Percentiles rank a stretch among this genome's conserved stretches.
Evolutionary conservation across 2,797 vertebrate genomes (phyloP).

Genomic region (Vultur gryphus): DNA sequence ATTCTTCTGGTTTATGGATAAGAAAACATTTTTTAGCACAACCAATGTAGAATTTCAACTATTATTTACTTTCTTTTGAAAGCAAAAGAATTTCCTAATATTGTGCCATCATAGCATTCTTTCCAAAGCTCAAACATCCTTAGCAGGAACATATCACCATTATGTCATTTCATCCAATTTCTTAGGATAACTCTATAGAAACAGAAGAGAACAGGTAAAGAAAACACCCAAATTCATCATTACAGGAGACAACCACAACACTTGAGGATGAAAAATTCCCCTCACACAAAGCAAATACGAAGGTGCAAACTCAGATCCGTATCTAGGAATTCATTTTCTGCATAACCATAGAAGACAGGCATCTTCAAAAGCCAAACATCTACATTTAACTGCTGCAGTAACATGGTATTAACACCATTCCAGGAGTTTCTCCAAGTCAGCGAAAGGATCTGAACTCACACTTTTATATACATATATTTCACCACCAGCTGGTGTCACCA

Average conservation of each 20-base stretch:
- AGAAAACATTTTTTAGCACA: neutral
- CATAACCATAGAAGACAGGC: neutral
- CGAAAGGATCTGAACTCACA: neutral
- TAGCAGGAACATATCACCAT: neutral
- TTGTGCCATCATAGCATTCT: neutral
- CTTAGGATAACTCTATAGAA: neutral
- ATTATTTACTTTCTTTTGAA: neutral
- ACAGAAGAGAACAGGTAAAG: neutral
- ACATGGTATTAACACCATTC: no score
- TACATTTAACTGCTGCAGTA: neutral
- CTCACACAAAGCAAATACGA: neutral
- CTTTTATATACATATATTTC: neutral
- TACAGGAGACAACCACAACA: neutral
- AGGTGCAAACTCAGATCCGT: neutral
- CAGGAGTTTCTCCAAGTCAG: neutral
- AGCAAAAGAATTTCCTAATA: neutral
- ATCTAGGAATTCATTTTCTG: neutral
- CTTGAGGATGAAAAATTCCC: neutral
- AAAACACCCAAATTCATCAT: neutral
- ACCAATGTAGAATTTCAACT: neutral
- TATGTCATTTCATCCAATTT: neutral
- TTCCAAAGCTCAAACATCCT: neutral
- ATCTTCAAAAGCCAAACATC: neutral
- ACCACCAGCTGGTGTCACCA: conserved; percentile 27
- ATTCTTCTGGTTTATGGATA: neutral